Base-by-base conservation (phyloP, 1,140 invertebrate species). In the Zaprionus camerounensis region DNA sequence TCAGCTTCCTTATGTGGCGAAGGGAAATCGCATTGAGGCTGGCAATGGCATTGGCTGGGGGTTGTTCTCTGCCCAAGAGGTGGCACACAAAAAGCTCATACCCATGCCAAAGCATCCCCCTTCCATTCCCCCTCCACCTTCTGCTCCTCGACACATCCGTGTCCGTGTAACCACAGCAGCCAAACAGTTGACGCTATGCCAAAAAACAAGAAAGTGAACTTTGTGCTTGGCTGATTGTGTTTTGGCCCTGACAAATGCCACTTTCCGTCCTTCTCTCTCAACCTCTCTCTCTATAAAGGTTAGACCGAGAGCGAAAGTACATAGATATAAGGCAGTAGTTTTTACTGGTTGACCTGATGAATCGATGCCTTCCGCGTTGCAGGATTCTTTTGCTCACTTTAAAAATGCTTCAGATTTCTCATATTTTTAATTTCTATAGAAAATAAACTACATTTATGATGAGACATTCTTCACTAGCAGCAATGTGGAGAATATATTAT, bases 21-120 rank as follows among this genome's bases (percentile, higher is more conserved):
- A 75, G 76, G 53, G 53, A 82, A 90, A 90, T 72, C 77, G 85
- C 85, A 90, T 85, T 90, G 85, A 83, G 85, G 85, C 79, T 90
- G 85, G 85, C 85, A 90, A 90, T 90, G 85, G 85, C 85, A 90
- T 90, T 90, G 85, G 85, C 51, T 78, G 55, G 81, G 82, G 84
- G 76, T 81, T 82, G 78, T 72, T 84, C 70, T 84, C 67, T 61
- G 74, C 36, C 67, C 62, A 72, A 64, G 56, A 72, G 56, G 20
- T 34, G 55, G 28, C 56, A 82, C 57, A 58, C 67, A 65, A 68
- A 80, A 79, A 81, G 67, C 79, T 69, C 64, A 64, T 53, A 56
- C 63, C 67, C 58, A 26, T 17, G 28, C 9, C 49, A 63, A 24
- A 41, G 13, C 34, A 17, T 28, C n/a, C 36, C n/a, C 15, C 28